Evolutionary conservation across 1,140 invertebrate genomes (phyloP).

Genomic region (Rhopalosiphum padi): DNA sequence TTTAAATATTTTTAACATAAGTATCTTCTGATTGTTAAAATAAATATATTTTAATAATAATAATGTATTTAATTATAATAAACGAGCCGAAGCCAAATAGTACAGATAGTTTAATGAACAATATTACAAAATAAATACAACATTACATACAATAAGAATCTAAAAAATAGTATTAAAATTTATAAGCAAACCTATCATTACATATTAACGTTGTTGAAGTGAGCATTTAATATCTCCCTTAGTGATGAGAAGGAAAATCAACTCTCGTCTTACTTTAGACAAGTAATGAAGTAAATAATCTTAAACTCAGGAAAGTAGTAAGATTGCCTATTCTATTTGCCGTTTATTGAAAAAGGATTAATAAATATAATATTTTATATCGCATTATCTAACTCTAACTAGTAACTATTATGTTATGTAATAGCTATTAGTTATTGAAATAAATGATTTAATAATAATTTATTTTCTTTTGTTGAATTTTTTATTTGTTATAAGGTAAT

Average conservation of each 20-base stretch:
- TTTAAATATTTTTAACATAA: no score
- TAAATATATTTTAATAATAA: not conserved
- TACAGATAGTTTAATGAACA: no score
- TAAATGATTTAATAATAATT: not conserved
- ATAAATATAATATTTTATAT: not conserved
- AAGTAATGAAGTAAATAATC: not conserved
- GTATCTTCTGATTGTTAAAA: not conserved
- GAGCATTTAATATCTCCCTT: no score
- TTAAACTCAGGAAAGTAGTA: not conserved
- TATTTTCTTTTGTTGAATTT: not conserved
- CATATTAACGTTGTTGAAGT: no score
- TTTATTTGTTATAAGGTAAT: not conserved
- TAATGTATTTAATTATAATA: no score
- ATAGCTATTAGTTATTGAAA: not conserved
- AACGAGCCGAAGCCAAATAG: no score
- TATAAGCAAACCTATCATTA: no score
- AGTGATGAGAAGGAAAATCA: no score
- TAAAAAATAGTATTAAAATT: no score
- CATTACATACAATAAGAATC: no score
- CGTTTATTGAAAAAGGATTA: not conserved
- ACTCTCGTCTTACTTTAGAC: no score
- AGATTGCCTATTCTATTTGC: not conserved
- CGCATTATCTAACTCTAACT: not conserved
- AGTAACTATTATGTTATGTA: not conserved
- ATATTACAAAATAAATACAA: no score